Percentiles rank a stretch among this genome's conserved stretches.
Conservation (phyloP, 2,113 vertebrate species). For the Hydrolagus affinis region DNA sequence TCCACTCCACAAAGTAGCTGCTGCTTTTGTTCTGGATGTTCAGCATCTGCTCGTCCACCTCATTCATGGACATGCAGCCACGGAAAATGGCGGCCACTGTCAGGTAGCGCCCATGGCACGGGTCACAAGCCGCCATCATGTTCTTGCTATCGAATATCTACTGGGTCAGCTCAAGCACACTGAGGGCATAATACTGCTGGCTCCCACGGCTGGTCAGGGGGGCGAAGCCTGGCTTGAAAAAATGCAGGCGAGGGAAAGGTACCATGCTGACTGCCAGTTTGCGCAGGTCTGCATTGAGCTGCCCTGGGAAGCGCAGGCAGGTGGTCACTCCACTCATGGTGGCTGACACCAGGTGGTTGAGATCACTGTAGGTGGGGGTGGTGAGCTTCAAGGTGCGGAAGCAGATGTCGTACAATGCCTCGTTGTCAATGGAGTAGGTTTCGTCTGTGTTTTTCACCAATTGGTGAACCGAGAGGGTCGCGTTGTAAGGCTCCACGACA, state of each 20-base stretch:
- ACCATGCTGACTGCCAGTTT: slow-evolving; percentile 71
- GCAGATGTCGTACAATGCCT: slow-evolving; percentile 67
- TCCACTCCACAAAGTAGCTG: slow-evolving; percentile 35
- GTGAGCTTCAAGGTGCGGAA: slow-evolving; percentile 69
- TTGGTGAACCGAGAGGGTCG: slow-evolving; percentile 68
- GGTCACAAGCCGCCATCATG: slow-evolving; percentile 35
- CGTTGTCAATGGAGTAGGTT: slow-evolving; percentile 69
- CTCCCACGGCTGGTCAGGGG: slow-evolving; percentile 67
- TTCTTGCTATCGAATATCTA: slow-evolving; percentile 34
- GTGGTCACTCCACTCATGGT: slow-evolving; percentile 71
- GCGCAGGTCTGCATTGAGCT: slow-evolving; percentile 65
- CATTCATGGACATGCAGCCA: slow-evolving; percentile 70
- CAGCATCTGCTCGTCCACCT: slow-evolving; percentile 70
- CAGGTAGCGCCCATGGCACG: slow-evolving; percentile 33
- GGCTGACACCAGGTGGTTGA: slow-evolving; percentile 66
- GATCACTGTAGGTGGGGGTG: slow-evolving; percentile 66
- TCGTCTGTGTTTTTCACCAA: slow-evolving; percentile 69
- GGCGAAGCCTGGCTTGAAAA: slow-evolving; percentile 70
- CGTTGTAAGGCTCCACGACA: slow-evolving; percentile 70
- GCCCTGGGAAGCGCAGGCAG: slow-evolving; percentile 66
- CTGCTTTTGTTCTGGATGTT: slow-evolving; percentile 46
- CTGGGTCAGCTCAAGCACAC: slow-evolving; percentile 45
- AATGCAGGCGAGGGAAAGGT: slow-evolving; percentile 68
- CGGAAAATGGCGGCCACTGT: slow-evolving; percentile 57
- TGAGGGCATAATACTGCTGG: slow-evolving; percentile 64